A percentile compares a stretch with the other conserved stretches of the same genome.
Evolutionary conservation across 2,888 invertebrate genomes (phyloP).

Genomic region (Leucoptera coffeella): DNA sequence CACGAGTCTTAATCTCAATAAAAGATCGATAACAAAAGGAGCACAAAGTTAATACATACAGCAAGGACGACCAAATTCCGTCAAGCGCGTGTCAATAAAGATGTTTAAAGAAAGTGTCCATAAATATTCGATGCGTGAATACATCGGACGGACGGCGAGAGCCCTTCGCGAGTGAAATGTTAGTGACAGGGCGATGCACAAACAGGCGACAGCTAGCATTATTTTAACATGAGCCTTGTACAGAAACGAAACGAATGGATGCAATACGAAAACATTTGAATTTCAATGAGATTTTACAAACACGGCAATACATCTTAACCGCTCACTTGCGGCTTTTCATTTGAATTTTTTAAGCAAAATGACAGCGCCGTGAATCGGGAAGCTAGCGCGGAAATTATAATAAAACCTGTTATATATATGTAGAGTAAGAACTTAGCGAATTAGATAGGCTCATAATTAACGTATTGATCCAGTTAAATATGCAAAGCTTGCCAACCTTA

Average conservation of each 20-base stretch:
- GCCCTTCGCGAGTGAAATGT: conserved; percentile 44
- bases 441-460: too few species aligned
- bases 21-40: background rate
- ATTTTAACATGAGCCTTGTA: conserved; percentile 51
- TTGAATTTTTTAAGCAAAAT: conserved; percentile 16
- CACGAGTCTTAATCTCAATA: too few species aligned
- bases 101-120: conserved; percentile 41
- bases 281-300: conserved; percentile 37
- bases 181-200: conserved; percentile 47
- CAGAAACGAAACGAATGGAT: conserved; percentile 37
- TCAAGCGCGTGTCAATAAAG: conserved; percentile 44
- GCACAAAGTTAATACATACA: conserved; percentile 17
- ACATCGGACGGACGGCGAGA: conserved; percentile 35
- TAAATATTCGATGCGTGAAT: conserved; percentile 33
- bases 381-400: background rate
- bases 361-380: background rate
- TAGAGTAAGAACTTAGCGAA: too few species aligned
- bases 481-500: too few species aligned
- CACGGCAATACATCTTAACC: conserved; percentile 33
- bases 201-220: conserved; percentile 42
- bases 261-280: conserved; percentile 40
- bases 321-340: conserved; percentile 25
- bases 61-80: conserved; percentile 19
- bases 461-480: too few species aligned
- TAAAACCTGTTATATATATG: too few species aligned